phyloP scores from a whole-genome alignment of 1,140 invertebrate genomes.

The Rhopalosiphum padi region DNA sequence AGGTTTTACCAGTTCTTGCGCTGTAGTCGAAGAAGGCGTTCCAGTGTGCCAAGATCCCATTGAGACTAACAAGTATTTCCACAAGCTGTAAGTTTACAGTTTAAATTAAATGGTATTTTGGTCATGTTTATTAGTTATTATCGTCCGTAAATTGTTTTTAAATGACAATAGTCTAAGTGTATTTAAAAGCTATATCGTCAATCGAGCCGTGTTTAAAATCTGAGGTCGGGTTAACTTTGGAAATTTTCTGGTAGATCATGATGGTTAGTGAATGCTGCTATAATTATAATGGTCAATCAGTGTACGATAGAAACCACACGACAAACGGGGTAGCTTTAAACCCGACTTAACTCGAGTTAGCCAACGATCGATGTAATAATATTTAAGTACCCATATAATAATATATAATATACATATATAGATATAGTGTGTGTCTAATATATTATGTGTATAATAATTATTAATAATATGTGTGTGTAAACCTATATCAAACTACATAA shows the following conservation, averaged over 20 bases:
- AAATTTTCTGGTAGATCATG: not conserved
- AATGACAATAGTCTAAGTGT: not conserved
- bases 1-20: conserved; percentile 31
- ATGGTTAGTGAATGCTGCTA: not conserved
- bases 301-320: too few relatives aligned
- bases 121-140: not conserved
- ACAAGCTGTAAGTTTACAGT: not conserved
- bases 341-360: not conserved
- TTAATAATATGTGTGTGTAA: not conserved
- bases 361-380: too few relatives aligned
- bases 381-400: not conserved
- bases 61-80: not conserved
- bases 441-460: not conserved
- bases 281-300: not conserved
- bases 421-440: not conserved
- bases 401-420: not conserved
- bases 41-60: conserved; percentile 31
- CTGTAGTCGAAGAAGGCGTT: conserved; percentile 10
- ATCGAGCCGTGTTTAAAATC: not conserved
- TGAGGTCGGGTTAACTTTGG: too few relatives aligned
- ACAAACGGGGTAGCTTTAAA: too few relatives aligned
- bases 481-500: not conserved
- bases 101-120: not conserved
- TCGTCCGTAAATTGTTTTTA: not conserved
- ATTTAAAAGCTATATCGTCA: not conserved